A percentile compares a stretch with the other conserved stretches of the same genome.
These are phyloP conservation scores for Calonectris borealis DNA, from an alignment of 2,113 vertebrate species.

Conservation along the genomic window DNA sequence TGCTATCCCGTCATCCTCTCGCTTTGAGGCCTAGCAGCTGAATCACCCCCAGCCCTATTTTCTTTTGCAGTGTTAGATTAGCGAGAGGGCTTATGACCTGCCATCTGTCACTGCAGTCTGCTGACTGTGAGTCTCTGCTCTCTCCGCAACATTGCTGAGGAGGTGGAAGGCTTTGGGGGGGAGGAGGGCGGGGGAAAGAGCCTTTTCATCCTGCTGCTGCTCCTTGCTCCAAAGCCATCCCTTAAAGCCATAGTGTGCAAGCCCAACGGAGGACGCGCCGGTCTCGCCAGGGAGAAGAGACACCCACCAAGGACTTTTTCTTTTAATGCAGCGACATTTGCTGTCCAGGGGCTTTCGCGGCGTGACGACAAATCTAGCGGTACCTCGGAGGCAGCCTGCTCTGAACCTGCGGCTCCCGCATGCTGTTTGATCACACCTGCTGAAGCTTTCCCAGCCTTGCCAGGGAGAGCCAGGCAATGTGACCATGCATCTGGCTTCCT, in stretches of 20 bases:
- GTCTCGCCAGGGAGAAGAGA: background rate
- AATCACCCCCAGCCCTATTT: slow-evolving; percentile 67
- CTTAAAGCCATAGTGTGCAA: fast-evolving
- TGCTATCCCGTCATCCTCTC: slow-evolving; percentile 48
- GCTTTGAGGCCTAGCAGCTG: slow-evolving; percentile 56
- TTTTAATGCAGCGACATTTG: fast-evolving
- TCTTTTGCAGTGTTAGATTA: slow-evolving; percentile 70
- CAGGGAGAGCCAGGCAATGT: slow-evolving; percentile 67
- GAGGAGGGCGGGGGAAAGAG: background rate
- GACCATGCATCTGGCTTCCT: slow-evolving; percentile 72
- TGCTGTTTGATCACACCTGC: slow-evolving; percentile 70
- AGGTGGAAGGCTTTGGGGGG: slow-evolving; percentile 39
- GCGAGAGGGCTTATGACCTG: slow-evolving; percentile 64
- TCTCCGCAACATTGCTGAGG: slow-evolving; percentile 60
- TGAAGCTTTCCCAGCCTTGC: slow-evolving; percentile 67
- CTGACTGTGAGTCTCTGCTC: slow-evolving; percentile 55
- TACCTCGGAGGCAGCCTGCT: slow-evolving; percentile 36
- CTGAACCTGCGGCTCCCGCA: slow-evolving; percentile 53
- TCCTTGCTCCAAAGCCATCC: slow-evolving; percentile 31
- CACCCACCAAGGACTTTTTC: background rate
- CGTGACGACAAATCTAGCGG: background rate
- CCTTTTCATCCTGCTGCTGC: slow-evolving; percentile 1
- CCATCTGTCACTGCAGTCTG: slow-evolving; percentile 71
- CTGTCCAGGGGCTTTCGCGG: background rate
- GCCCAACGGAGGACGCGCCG: fast-evolving